phyloP scores from a whole-genome alignment of 2,888 invertebrate species.

The Congeria kusceri region DNA sequence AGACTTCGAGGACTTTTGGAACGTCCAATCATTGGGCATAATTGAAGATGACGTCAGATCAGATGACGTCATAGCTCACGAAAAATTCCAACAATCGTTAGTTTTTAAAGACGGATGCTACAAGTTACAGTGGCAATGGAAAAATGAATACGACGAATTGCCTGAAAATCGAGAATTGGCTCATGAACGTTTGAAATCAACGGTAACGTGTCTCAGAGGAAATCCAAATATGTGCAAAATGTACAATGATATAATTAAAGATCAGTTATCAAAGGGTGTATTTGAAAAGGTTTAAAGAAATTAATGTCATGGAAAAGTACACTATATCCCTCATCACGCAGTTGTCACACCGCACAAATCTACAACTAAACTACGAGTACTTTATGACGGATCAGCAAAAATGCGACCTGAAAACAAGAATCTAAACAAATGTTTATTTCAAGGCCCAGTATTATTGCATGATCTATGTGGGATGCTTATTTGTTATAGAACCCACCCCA shows the following conservation, averaged over 20 bases:
- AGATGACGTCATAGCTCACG: background rate
- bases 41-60: background rate
- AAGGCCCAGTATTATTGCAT: background rate
- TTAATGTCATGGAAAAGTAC: too few relatives aligned
- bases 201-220: background rate
- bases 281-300: background rate
- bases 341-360: too few relatives aligned
- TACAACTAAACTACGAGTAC: slow-evolving; percentile 6
- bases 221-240: background rate
- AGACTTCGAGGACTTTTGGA: background rate
- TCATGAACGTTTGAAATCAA: background rate
- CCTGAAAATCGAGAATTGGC: background rate
- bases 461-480: slow-evolving; percentile 24
- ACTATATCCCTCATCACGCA: too few relatives aligned
- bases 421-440: slow-evolving; percentile 27
- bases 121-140: background rate
- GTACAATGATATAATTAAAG: background rate
- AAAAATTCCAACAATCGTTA: too few relatives aligned
- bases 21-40: background rate
- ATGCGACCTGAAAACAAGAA: background rate
- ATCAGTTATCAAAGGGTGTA: background rate
- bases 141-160: background rate
- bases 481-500: slow-evolving; percentile 8
- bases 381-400: slow-evolving; percentile 19
- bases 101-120: background rate